Evolutionary conservation across 2,113 vertebrate genomes (phyloP).

Genomic region (Muntiacus muntjak): DNA sequence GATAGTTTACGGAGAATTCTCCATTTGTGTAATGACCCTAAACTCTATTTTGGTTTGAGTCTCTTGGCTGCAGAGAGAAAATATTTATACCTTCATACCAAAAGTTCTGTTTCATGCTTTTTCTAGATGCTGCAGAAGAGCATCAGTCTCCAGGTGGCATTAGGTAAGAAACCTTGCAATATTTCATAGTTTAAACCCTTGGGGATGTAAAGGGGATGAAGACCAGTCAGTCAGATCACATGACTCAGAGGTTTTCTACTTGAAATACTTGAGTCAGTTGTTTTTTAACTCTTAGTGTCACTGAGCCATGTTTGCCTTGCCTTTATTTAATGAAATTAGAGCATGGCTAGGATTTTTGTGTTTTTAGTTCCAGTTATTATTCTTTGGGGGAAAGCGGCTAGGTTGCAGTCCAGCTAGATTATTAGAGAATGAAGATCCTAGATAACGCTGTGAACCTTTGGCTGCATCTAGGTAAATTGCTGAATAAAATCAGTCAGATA

Average conservation of each 20-base stretch:
- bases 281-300: background rate
- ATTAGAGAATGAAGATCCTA: background rate
- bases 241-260: background rate
- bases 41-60: background rate
- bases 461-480: background rate
- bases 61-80: background rate
- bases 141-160: constrained; percentile 78
- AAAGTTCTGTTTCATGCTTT: constrained; percentile 32
- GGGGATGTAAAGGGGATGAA: background rate
- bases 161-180: constrained; percentile 74
- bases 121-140: constrained; percentile 80
- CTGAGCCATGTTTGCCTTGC: background rate
- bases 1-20: background rate
- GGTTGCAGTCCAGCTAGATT: background rate
- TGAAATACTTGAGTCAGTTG: background rate
- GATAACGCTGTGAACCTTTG: background rate
- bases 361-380: background rate
- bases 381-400: background rate
- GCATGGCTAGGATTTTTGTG: background rate
- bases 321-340: background rate
- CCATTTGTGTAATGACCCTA: background rate
- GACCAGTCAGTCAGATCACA: background rate
- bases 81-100: background rate
- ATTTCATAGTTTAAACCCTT: background rate
- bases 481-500: background rate